These are phyloP conservation scores for Morone saxatilis DNA, from an alignment of 2,113 vertebrate species.

Conservation along the genomic window DNA sequence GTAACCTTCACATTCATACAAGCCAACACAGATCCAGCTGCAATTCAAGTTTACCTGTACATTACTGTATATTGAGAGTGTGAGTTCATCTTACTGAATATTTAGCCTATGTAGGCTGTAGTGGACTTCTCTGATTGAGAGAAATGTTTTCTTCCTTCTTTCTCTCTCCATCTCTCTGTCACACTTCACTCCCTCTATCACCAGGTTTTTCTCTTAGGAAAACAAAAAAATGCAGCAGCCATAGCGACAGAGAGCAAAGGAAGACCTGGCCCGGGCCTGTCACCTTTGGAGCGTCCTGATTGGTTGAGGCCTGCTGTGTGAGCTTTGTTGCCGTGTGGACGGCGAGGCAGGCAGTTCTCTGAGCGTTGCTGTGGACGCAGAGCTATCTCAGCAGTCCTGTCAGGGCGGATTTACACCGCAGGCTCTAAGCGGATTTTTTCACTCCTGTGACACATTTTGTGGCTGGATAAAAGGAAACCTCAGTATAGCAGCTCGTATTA, in stretches of 20 bases:
- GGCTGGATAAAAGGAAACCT: slow-evolving; percentile 43
- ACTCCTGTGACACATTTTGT: slow-evolving; percentile 56
- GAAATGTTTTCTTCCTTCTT: slow-evolving; percentile 10
- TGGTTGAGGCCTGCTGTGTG: slow-evolving; percentile 68
- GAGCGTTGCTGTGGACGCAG: slow-evolving; percentile 78
- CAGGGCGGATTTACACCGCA: slow-evolving; percentile 72
- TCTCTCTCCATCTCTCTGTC: slow-evolving; percentile 11
- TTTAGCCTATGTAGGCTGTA: neutral
- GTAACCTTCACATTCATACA: slow-evolving; percentile 10
- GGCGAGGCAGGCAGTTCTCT: slow-evolving; percentile 69
- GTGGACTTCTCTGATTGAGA: slow-evolving; percentile 30
- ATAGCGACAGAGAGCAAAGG: slow-evolving; percentile 82
- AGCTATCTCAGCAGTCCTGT: slow-evolving; percentile 81
- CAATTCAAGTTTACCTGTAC: neutral
- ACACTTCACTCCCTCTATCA: slow-evolving; percentile 37
- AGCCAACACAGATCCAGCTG: neutral
- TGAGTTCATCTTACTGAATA: neutral
- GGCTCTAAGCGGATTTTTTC: slow-evolving; percentile 51
- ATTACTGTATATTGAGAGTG: neutral
- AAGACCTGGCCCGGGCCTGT: slow-evolving; percentile 80
- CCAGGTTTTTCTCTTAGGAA: slow-evolving; percentile 60
- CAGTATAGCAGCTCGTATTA: slow-evolving; percentile 5
- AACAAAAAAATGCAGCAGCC: slow-evolving; percentile 74
- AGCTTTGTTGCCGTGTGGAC: slow-evolving; percentile 82
- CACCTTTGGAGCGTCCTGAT: slow-evolving; percentile 79